phyloP scores from a whole-genome alignment of 2,797 vertebrate species.

The Apodemus agrarius region DNA sequence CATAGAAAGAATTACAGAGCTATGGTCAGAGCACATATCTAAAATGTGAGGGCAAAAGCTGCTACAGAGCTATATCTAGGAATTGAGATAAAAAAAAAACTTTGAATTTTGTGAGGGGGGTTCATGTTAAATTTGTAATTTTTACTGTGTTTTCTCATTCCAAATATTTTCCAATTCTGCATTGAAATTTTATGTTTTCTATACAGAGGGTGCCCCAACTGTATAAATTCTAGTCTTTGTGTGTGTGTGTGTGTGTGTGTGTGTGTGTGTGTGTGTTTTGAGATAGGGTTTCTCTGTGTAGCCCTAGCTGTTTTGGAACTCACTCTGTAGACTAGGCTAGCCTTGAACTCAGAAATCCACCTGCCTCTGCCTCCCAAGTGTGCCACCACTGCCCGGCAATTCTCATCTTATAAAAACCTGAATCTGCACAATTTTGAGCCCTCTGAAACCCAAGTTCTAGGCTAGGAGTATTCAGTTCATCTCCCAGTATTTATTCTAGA shows the following conservation, averaged over 20 bases:
- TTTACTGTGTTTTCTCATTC: constrained; percentile 12
- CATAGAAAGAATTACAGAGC: neutral
- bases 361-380: no score
- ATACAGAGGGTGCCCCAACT: neutral
- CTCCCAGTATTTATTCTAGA: neutral
- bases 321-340: no score
- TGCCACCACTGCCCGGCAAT: no score
- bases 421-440: neutral
- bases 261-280: no score
- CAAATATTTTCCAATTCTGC: neutral
- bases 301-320: no score
- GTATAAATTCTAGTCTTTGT: neutral
- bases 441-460: neutral
- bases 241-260: no score
- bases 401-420: neutral
- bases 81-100: neutral
- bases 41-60: neutral
- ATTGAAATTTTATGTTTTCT: constrained; percentile 12
- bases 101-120: neutral
- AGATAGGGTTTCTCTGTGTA: no score
- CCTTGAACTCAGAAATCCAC: no score
- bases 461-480: neutral
- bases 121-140: neutral
- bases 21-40: neutral
- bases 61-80: neutral